Base-by-base conservation (phyloP, 1,140 invertebrate species). In the Danaus plexippus region DNA sequence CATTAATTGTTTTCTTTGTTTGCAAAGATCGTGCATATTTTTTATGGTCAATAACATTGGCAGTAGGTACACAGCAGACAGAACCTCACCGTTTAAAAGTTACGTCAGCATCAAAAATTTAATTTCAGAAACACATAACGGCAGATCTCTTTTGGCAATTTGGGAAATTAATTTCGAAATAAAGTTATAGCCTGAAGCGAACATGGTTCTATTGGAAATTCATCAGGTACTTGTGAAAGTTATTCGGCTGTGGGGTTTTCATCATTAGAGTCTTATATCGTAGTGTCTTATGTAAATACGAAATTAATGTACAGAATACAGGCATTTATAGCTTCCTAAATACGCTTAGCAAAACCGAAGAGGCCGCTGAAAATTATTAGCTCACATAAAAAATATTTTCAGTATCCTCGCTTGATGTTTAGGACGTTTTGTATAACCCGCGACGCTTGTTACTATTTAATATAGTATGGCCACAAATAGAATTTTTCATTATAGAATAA, bases 81-180 rank as follows among this genome's bases (percentile, higher is more conserved):
- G 22, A 32, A 32, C 22, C 22, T 32, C 22, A 32, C 22, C 22
- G 22, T 32, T 32, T 32, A 32, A 32, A 32, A 32, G 22, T 32
- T 32, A 32, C 45, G 18, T 58, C 44, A 58, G 56, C 52, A 43
- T 52, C 45, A 52, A 52, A 57, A 64, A 67, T 83, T 79, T 85
- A 85, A 76, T 85, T 85, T 85, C 82, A 85, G 82, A 84, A 72
- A 67, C 75, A 74, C 69, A 69, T 77, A 68, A 71, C 73, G 76
- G 73, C 70, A 55, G 73, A 74, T 73, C 71, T 63, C 63, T 73
- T 83, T 80, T 72, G 74, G 72, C 73, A 76, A 76, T 78, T 77
- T 63, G 71, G 62, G 68, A 67, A 70, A 69, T 82, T 73, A 71
- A 60, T 77, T 77, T 62, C 71, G 63, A 69, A 65, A 64, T 54